phyloP scores from a whole-genome alignment of 53 echinoderm and acorn worm genomes.

The Antedon mediterranea region DNA sequence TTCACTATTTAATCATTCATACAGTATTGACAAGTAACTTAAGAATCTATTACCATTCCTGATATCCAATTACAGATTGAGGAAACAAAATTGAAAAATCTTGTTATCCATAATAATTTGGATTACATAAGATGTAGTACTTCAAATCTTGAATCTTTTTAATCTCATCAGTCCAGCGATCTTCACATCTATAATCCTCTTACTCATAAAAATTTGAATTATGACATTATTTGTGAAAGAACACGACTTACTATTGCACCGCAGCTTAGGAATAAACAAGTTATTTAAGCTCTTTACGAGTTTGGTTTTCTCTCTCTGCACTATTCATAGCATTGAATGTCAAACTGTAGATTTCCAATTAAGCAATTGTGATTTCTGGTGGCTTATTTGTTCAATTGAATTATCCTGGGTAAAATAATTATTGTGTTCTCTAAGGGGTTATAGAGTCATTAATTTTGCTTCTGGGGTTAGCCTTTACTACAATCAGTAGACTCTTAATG shows the following conservation, averaged over 20 bases:
- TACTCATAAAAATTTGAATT: neutral
- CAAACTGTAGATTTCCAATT: neutral
- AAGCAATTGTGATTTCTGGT: neutral
- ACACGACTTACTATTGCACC: neutral
- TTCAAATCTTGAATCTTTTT: neutral
- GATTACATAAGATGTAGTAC: neutral
- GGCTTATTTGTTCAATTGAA: constrained; percentile 1
- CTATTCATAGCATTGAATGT: neutral
- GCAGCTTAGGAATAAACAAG: neutral
- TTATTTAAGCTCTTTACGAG: neutral
- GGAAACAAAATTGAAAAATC: no score
- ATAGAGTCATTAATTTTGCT: neutral
- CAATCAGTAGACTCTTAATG: neutral
- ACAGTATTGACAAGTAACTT: no score
- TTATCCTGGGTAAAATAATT: neutral
- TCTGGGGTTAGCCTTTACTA: neutral
- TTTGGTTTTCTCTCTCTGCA: neutral
- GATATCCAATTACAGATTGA: no score
- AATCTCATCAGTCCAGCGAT: neutral
- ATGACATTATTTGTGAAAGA: neutral
- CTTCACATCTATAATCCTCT: neutral
- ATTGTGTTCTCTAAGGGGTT: neutral
- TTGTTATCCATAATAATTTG: neutral
- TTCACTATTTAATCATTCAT: no score
- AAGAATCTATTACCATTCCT: no score